Percentiles rank a stretch among this genome's conserved stretches.
Conservation (phyloP, 2,888 invertebrate genomes). For the Dendrolimus houi region DNA sequence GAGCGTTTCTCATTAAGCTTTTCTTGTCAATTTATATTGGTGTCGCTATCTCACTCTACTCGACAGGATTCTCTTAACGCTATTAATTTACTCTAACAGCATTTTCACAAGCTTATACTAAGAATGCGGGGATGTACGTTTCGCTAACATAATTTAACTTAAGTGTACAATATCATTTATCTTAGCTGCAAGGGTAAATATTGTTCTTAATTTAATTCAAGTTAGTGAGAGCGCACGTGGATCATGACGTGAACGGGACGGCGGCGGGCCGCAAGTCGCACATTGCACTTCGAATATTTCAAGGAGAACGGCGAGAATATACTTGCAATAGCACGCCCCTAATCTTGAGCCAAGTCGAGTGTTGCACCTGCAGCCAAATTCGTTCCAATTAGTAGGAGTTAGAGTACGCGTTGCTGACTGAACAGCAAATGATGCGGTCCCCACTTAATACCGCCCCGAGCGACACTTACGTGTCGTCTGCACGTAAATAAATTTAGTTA, state of each 20-base stretch:
- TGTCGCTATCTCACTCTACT: too few species aligned
- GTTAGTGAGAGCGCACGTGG: conserved; percentile 53
- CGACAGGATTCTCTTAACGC: too few species aligned
- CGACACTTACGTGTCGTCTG: conserved; percentile 65
- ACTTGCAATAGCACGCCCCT: conserved; percentile 67
- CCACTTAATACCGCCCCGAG: conserved; percentile 57
- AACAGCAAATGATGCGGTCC: conserved; percentile 74
- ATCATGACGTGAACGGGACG: conserved; percentile 36
- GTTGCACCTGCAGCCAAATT: conserved; percentile 76
- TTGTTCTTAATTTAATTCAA: conserved; percentile 74
- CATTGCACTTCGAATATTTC: conserved; percentile 69
- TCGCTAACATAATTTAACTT: conserved; percentile 58
- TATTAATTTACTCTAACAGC: conserved; percentile 23
- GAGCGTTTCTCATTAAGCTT: conserved; percentile 36
- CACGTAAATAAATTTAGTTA: conserved; percentile 67
- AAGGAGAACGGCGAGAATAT: conserved; percentile 59
- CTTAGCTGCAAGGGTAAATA: conserved; percentile 65
- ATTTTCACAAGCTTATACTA: conserved; percentile 44
- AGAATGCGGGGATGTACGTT: conserved; percentile 63
- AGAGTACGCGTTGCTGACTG: conserved; percentile 68
- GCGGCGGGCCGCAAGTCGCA: conserved; percentile 56
- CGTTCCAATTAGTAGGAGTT: conserved; percentile 74
- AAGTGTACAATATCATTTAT: conserved; percentile 70
- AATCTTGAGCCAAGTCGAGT: conserved; percentile 73
- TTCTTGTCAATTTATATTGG: conserved; percentile 7